These are phyloP conservation scores for Sandelia bainsii DNA, from an alignment of 2,797 vertebrate species.

Conservation along the genomic window DNA sequence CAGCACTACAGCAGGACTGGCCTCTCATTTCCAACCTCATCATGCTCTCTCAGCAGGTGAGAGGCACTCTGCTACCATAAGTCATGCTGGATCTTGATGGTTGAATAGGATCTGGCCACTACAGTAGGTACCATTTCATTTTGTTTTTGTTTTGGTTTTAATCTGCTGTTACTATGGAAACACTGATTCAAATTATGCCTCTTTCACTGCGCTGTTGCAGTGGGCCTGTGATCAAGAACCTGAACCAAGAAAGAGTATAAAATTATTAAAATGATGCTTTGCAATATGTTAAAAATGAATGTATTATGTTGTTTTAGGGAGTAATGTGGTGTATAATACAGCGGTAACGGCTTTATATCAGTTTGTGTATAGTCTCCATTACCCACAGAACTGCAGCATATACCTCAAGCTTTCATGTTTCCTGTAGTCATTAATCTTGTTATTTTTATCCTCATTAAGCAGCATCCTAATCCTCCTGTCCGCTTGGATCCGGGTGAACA, in stretches of 20 bases:
- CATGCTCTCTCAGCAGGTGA: slow-evolving; percentile 44
- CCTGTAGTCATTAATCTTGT: slow-evolving; percentile 34
- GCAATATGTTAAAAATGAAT: not conserved
- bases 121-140: slow-evolving; percentile 31
- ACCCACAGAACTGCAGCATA: slow-evolving; percentile 26
- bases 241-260: not conserved
- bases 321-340: not conserved
- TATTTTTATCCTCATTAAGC: slow-evolving; percentile 46
- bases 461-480: slow-evolving; percentile 17
- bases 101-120: slow-evolving; percentile 17
- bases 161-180: slow-evolving; percentile 56
- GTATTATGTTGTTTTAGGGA: not conserved
- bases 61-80: slow-evolving; percentile 27
- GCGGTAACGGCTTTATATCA: not conserved
- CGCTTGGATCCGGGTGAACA: slow-evolving; percentile 18
- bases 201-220: slow-evolving; percentile 18
- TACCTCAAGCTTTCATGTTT: slow-evolving; percentile 14
- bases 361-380: not conserved
- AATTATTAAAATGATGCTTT: not conserved
- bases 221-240: slow-evolving; percentile 1
- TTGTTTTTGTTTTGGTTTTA: slow-evolving; percentile 25
- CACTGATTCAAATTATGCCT: slow-evolving; percentile 43
- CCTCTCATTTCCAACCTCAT: slow-evolving; percentile 41
- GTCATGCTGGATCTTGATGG: slow-evolving; percentile 11
- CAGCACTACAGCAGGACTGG: slow-evolving; percentile 41